Base-by-base conservation (phyloP, 2,113 vertebrate genomes). In the Cyanistes caeruleus region DNA sequence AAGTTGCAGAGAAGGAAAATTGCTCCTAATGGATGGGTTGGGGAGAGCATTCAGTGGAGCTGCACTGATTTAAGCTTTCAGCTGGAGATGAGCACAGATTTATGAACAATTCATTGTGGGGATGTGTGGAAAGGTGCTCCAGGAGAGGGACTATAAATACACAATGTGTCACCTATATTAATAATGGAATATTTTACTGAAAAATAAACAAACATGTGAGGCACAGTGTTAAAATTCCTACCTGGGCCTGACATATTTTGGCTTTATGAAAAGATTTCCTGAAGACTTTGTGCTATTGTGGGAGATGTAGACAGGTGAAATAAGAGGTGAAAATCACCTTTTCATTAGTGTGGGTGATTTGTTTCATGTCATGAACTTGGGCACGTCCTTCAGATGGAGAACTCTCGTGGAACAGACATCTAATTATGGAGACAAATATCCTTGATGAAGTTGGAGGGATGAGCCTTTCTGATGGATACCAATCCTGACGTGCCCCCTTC, bases 351-450 rank as follows among this genome's bases (percentile, higher is more conserved):
- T 21, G 78, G 77, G 77, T 95, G 93, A 79, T 96, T 93, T 84
- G 48, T 86, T 96, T 82, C 67, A 31, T 83, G 93, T 35, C 48
- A 22, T n/a, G 63, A 92, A 84, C 93, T 87, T 85, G 90, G 51
- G 83, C 86, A 7, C 46, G 69, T 84, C 82, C 95, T 97, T 97
- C 84, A 95, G 85, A 73, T 62, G 51, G 41, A 51, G 44, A 83
- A 55, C 64, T 68, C 76, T 39, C 46, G 72, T 75, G 77, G 82
- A 94, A 59, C 51, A 95, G 88, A 60, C 91, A 89, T 55, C 84
- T 96, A 48, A 94, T 92, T 91, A 84, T 5, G 13, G 83, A 96
- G 64, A 97, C 56, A 96, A 95, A 97, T 91, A 93, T 39, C 75
- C 87, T 88, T 30, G 44, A 67, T 52, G 59, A 60, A 87, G 79